Conservation (phyloP, 2,888 invertebrate species). For the Pollenia labialis region DNA sequence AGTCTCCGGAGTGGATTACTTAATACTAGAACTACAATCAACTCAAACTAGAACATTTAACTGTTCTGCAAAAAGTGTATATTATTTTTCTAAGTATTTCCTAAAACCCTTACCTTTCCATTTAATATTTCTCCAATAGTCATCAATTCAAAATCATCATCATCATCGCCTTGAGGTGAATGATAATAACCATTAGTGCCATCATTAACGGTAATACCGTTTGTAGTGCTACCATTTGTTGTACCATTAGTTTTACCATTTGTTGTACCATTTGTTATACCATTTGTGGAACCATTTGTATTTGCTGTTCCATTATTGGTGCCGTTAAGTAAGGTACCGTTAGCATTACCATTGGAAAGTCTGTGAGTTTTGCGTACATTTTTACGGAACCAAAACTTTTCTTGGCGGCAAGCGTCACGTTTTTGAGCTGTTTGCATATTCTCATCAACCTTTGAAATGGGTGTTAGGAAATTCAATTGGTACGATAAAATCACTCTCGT, state of each 20-base stretch:
- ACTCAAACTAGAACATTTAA: no score
- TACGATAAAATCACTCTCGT: slow-evolving; percentile 98
- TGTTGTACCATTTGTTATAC: slow-evolving; percentile 3
- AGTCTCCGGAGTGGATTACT: no score
- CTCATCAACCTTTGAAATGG: slow-evolving; percentile 98
- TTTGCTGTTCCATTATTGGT: slow-evolving; percentile 61
- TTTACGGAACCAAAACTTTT: slow-evolving; percentile 97
- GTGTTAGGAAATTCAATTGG: slow-evolving; percentile 97
- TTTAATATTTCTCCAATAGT: slow-evolving; percentile 98
- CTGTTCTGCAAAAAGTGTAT: no score
- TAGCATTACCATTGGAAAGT: slow-evolving; percentile 51
- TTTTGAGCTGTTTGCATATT: slow-evolving; percentile 98
- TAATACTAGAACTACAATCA: no score
- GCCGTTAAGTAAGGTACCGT: slow-evolving; percentile 43
- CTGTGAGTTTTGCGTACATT: slow-evolving; percentile 86
- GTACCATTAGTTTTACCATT: slow-evolving; percentile 21
- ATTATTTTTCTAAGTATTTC: neutral
- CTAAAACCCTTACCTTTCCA: slow-evolving; percentile 86
- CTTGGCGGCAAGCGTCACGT: slow-evolving; percentile 91
- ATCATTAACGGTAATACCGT: neutral
- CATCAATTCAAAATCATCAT: slow-evolving; percentile 89
- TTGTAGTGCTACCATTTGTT: neutral
- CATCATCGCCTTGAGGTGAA: slow-evolving; percentile 70
- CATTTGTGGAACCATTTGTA: slow-evolving; percentile 28
- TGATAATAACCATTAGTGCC: slow-evolving; percentile 72